A percentile compares a stretch with the other conserved stretches of the same genome.
These are phyloP conservation scores for Chelonus insularis DNA, from an alignment of 1,140 invertebrate species.

Conservation along the genomic window DNA sequence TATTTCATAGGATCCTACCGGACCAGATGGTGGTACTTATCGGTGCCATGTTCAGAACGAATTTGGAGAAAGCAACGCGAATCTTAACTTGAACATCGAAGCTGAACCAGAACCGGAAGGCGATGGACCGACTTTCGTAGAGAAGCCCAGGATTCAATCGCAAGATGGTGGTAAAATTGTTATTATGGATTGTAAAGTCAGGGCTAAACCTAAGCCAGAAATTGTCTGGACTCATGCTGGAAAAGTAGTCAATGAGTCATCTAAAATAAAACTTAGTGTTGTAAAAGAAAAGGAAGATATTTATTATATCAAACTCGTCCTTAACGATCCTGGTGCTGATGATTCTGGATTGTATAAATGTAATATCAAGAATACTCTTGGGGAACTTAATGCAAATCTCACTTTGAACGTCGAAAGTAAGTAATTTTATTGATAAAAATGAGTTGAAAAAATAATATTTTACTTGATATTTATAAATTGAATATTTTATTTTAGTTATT, in stretches of 20 bases:
- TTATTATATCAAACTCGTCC: constrained; percentile 87
- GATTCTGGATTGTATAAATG: constrained; percentile 98
- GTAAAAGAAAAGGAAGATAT: constrained; percentile 79
- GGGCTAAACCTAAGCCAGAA: constrained; percentile 89
- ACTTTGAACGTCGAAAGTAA: constrained; percentile 97
- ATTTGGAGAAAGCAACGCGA: constrained; percentile 96
- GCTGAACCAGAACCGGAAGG: constrained; percentile 89
- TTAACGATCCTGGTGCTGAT: constrained; percentile 89
- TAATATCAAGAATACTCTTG: constrained; percentile 93
- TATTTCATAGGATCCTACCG: constrained; percentile 83
- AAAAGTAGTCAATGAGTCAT: constrained; percentile 75
- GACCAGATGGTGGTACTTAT: constrained; percentile 94
- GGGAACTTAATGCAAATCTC: constrained; percentile 95
- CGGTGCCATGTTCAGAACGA: constrained; percentile 96
- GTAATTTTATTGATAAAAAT: constrained; percentile 49
- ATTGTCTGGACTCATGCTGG: constrained; percentile 92
- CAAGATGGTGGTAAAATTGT: constrained; percentile 94
- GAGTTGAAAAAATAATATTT: too few relatives aligned
- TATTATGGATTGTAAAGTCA: constrained; percentile 96
- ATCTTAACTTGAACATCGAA: constrained; percentile 97
- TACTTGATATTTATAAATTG: neutral
- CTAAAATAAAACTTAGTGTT: constrained; percentile 75
- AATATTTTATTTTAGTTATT: constrained; percentile 73
- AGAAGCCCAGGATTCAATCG: constrained; percentile 94
- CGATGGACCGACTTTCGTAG: constrained; percentile 95